Conservation (phyloP, 2,888 invertebrate species). For the Caenorhabditis doughertyi region DNA sequence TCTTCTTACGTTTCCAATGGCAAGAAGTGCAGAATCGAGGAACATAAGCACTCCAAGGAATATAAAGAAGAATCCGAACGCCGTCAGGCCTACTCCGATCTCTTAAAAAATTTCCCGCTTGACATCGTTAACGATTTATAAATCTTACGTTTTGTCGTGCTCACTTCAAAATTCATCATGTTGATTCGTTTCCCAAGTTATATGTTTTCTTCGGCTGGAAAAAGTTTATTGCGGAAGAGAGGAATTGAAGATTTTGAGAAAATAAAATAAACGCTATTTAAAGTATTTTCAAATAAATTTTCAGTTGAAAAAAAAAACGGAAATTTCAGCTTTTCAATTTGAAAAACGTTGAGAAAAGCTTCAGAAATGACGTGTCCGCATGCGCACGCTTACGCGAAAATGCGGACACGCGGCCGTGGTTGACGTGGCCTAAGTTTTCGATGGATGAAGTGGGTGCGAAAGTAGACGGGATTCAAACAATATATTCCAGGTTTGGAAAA, state of each 20-base stretch:
- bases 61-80: conserved; percentile 95
- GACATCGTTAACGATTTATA: neutral
- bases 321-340: neutral
- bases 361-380: conserved; percentile 47
- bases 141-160: conserved; percentile 75
- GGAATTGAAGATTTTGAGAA: neutral
- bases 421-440: conserved; percentile 45
- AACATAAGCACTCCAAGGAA: conserved; percentile 94
- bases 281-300: conserved; percentile 4
- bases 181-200: conserved; percentile 39
- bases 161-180: conserved; percentile 79
- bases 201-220: conserved; percentile 15
- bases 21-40: conserved; percentile 96
- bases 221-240: neutral
- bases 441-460: no score
- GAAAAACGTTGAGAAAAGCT: conserved; percentile 25
- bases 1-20: conserved; percentile 96
- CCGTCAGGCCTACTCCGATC: conserved; percentile 97
- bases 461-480: no score
- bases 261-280: neutral
- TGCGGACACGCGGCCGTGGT: conserved; percentile 45
- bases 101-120: conserved; percentile 84
- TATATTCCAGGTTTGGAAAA: no score
- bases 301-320: neutral
- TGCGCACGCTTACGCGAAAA: conserved; percentile 8